These are phyloP conservation scores for Noctilio leporinus DNA, from an alignment of 2,113 vertebrate species.

Conservation along the genomic window DNA sequence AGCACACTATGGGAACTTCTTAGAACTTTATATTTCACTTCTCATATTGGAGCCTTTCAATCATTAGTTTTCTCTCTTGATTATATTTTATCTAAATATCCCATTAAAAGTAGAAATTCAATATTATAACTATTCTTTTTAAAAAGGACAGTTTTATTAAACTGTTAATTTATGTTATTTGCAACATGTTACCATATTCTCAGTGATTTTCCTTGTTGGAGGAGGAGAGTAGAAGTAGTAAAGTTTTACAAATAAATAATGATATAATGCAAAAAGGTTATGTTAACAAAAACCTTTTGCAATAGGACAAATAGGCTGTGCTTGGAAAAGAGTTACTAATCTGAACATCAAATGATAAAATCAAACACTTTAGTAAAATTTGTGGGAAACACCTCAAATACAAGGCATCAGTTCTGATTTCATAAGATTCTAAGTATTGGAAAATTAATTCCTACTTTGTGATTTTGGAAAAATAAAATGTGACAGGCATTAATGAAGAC, in stretches of 20 bases:
- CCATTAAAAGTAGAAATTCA: conserved; percentile 24
- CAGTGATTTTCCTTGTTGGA: background rate
- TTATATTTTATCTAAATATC: conserved; percentile 33
- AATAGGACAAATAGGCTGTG: fast-evolving
- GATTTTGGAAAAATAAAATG: background rate
- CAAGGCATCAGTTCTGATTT: background rate
- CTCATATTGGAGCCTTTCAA: background rate
- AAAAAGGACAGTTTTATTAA: background rate
- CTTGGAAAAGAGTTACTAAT: background rate
- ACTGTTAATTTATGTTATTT: background rate
- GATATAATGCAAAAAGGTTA: background rate
- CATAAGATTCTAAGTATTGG: background rate
- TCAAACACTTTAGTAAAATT: background rate
- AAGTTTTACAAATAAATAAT: background rate
- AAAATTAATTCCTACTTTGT: background rate
- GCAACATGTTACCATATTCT: background rate
- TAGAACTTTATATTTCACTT: background rate
- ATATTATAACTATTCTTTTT: background rate
- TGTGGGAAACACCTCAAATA: fast-evolving
- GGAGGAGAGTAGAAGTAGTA: background rate
- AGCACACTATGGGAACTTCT: background rate
- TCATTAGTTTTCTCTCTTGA: background rate
- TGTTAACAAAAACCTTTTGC: background rate
- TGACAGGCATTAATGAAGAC: background rate
- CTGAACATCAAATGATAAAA: background rate